These are phyloP conservation scores for Mya arenaria DNA, from an alignment of 1,140 invertebrate genomes.

Conservation along the genomic window DNA sequence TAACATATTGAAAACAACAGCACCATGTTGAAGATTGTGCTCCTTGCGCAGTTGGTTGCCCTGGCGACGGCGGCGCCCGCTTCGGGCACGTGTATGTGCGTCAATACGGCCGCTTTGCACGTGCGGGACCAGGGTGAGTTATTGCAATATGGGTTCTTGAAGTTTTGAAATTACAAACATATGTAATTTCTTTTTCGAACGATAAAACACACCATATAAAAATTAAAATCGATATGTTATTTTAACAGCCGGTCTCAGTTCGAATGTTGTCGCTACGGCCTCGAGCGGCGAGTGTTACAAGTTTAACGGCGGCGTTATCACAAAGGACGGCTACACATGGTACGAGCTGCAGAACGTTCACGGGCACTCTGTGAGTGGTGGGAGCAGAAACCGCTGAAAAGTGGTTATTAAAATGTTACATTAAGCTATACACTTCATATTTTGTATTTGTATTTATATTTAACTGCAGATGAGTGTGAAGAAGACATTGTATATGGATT, in stretches of 20 bases:
- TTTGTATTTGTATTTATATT: too few relatives aligned
- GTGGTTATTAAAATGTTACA: too few relatives aligned
- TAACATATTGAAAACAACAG: too few relatives aligned
- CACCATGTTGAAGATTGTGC: background rate
- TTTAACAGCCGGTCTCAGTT: constrained; percentile 55
- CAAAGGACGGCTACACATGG: constrained; percentile 61
- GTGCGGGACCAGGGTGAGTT: constrained; percentile 59
- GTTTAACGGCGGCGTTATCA: constrained; percentile 63
- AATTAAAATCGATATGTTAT: background rate
- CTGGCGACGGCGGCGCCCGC: constrained; percentile 16
- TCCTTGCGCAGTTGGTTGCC: background rate
- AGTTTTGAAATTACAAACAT: background rate
- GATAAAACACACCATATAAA: background rate
- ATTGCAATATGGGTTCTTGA: background rate
- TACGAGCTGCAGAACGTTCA: constrained; percentile 61
- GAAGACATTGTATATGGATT: background rate
- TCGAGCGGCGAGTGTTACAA: constrained; percentile 61
- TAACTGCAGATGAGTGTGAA: background rate
- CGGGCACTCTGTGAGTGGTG: constrained; percentile 40
- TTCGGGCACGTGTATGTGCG: constrained; percentile 62
- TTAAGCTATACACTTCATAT: too few relatives aligned
- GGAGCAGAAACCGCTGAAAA: background rate
- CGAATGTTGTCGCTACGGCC: constrained; percentile 44
- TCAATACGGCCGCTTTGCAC: constrained; percentile 54
- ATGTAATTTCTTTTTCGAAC: background rate